Conservation (phyloP, 1,140 invertebrate species). For the Drosophila sulfurigaster region DNA sequence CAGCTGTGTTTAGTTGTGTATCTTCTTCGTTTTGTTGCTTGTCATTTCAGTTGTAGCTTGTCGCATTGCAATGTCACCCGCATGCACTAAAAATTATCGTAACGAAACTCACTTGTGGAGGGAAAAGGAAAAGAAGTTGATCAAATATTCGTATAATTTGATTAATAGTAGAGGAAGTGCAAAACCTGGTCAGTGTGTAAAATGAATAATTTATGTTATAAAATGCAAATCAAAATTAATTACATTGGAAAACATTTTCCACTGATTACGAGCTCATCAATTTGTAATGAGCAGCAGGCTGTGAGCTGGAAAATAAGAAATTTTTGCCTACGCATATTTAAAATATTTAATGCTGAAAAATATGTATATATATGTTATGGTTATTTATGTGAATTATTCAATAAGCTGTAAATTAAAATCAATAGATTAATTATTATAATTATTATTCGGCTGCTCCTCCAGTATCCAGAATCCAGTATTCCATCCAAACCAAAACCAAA, state of each 20-base stretch:
- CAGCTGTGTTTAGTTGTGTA: conserved; percentile 4
- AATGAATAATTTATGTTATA: conserved; percentile 67
- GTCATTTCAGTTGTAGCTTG: conserved; percentile 18
- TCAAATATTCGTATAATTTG: conserved; percentile 56
- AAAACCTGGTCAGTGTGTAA: conserved; percentile 30
- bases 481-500: conserved; percentile 75
- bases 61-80: conserved; percentile 47
- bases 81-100: conserved; percentile 35
- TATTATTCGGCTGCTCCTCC: conserved; percentile 3
- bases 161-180: conserved; percentile 50
- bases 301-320: conserved; percentile 39
- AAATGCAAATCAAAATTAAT: conserved; percentile 60
- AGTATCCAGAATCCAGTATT: conserved; percentile 23
- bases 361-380: conserved; percentile 39
- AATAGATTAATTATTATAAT: conserved; percentile 73
- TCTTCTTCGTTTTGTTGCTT: neutral
- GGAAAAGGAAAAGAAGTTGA: neutral
- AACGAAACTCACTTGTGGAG: neutral
- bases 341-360: conserved; percentile 61
- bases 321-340: conserved; percentile 33
- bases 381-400: conserved; percentile 69
- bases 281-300: conserved; percentile 60
- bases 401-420: conserved; percentile 70
- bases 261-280: conserved; percentile 73
- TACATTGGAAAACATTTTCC: conserved; percentile 49